Evolutionary conservation across 1,140 invertebrate species (phyloP), one percentile per base, ranked within the genome.

Genomic region (Pseudomyrmex sp.): DNA sequence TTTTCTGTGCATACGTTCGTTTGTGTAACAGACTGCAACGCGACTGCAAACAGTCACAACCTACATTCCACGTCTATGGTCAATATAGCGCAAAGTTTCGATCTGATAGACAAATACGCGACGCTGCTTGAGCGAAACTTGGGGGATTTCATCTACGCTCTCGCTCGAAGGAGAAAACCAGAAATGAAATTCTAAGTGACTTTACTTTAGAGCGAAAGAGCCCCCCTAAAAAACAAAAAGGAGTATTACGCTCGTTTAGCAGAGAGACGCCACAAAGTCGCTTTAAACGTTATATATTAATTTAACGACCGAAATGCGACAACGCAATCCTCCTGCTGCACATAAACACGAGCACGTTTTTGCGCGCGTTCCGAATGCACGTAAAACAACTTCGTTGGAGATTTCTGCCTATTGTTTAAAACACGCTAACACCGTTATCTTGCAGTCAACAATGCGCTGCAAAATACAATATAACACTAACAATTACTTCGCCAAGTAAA

Each of bases 31-130:
- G n/a, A 79, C 44, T 59, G 65, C 66, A 13, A 76, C 48, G 54
- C 76, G 66, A 72, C 66, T 80, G 76, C 66, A 80, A 80, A 80
- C 56, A 70, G 76, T 80, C 54, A 62, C 76, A 80, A 80, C 44
- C 66, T 80, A 80, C 54, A 72, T 72, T 80, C 44, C 76, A 35
- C 35, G 20, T 80, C 69, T 70, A 80, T 70, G 65, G 54, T 80
- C 54, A 59, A 72, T 72, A 58, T 59, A 23, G 5, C 54, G 54
- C 54, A 9, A 59, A 80, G 52, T 79, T 79, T 10, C 65, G 35
- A 79, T 66, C 26, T 68, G 23, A 46, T 80, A 58, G 23, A 63
- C 80, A 83, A 87, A 90, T 89, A 87, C 83, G 35, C 35, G 61
- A 62, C 68, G 18, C n/a, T 48, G 46, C n/a, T 58, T 58, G 52